These are phyloP conservation scores for Incurvaria masculella DNA, from an alignment of 2,888 invertebrate genomes.

Conservation along the genomic window DNA sequence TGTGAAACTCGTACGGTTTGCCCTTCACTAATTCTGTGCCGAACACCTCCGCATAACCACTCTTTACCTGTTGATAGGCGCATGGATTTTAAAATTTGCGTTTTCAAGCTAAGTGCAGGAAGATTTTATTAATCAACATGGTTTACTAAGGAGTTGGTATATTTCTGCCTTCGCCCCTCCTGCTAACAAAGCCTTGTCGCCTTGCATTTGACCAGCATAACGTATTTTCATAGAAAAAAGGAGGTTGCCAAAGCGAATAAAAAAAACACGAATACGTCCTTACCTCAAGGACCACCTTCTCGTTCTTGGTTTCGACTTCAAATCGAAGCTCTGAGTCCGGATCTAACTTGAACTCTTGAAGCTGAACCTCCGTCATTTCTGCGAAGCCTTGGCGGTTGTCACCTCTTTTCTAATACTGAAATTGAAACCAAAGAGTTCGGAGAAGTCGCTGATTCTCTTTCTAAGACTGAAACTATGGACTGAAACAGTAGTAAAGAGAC, in stretches of 20 bases:
- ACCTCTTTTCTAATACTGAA: too few species aligned
- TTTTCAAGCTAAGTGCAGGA: too few species aligned
- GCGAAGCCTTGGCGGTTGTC: background rate
- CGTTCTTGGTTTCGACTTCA: slow-evolving; percentile 86
- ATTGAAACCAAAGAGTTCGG: too few species aligned
- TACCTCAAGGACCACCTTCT: slow-evolving; percentile 78
- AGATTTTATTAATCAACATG: too few species aligned
- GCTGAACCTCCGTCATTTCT: slow-evolving; percentile 47
- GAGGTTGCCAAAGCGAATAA: background rate
- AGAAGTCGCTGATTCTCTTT: too few species aligned
- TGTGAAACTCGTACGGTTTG: slow-evolving; percentile 84
- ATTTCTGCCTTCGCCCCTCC: too few species aligned
- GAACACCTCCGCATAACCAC: slow-evolving; percentile 93
- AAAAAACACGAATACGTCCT: background rate
- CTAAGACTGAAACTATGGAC: too few species aligned
- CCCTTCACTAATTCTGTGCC: slow-evolving; percentile 94
- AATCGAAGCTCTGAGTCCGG: slow-evolving; percentile 89
- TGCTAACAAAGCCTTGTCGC: too few species aligned
- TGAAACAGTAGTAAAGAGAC: too few species aligned
- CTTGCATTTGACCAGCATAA: too few species aligned
- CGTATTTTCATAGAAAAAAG: too few species aligned
- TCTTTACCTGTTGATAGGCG: slow-evolving; percentile 62
- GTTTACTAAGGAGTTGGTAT: too few species aligned
- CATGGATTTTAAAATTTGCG: background rate
- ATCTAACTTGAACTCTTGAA: slow-evolving; percentile 78